phyloP scores from a whole-genome alignment of 2,797 vertebrate genomes.

The Molossus molossus region DNA sequence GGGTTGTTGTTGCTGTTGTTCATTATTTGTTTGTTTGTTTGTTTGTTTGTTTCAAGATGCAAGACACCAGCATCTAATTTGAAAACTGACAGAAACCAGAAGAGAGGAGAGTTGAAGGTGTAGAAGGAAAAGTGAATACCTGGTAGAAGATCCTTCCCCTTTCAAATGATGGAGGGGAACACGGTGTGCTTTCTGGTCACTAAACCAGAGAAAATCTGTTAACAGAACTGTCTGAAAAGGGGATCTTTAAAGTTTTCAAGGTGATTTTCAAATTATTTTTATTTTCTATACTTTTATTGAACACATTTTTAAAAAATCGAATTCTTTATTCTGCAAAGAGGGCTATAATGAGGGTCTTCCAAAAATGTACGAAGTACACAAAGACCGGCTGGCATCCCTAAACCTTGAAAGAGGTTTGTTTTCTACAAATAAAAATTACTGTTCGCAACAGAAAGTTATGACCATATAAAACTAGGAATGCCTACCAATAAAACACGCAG shows the following conservation, averaged over 20 bases:
- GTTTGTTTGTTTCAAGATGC: not conserved
- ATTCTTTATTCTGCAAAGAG: conserved; percentile 55
- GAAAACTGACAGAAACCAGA: not conserved
- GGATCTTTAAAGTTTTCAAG: conserved; percentile 27
- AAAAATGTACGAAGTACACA: not conserved
- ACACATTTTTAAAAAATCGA: conserved; percentile 51
- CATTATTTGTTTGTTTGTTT: not conserved
- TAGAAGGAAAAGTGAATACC: not conserved
- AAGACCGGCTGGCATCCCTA: conserved; percentile 23
- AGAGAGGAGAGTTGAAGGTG: not conserved
- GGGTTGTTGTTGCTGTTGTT: not conserved
- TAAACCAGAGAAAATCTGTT: conserved; percentile 21
- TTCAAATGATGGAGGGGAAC: not conserved
- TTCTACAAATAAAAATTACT: conserved; percentile 69
- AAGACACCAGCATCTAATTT: not conserved
- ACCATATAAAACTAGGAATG: conserved; percentile 13
- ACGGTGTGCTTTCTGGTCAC: not conserved
- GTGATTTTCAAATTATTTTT: conserved; percentile 22
- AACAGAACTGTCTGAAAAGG: not conserved
- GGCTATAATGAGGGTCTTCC: not conserved
- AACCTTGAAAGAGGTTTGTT: conserved; percentile 46
- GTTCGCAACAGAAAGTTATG: conserved; percentile 3
- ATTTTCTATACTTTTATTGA: conserved; percentile 57
- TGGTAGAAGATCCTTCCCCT: not conserved
- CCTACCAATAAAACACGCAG: conserved; percentile 5